Evolutionary conservation across 2,113 vertebrate genomes (phyloP).

Genomic region (Piaya cayana): DNA sequence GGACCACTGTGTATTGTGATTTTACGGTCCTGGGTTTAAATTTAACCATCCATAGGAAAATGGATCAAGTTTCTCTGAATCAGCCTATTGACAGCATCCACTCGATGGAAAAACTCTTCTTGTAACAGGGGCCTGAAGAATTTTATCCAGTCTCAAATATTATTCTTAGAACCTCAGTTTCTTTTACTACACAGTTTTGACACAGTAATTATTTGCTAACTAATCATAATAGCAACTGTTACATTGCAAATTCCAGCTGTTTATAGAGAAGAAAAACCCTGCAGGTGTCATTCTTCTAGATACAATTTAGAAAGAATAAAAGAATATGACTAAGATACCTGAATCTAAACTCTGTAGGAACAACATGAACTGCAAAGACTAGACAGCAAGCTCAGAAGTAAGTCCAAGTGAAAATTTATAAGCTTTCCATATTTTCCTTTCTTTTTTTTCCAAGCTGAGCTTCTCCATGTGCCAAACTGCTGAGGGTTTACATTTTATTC

Average conservation of each 20-base stretch:
- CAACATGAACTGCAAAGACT: slow-evolving; percentile 61
- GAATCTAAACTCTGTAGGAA: slow-evolving; percentile 67
- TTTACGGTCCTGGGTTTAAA: slow-evolving; percentile 59
- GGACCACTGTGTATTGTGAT: slow-evolving; percentile 34
- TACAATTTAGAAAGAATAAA: slow-evolving; percentile 61
- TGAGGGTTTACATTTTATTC: slow-evolving; percentile 71
- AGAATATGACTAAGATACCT: slow-evolving; percentile 61
- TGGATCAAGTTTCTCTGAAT: slow-evolving; percentile 54
- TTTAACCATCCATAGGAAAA: slow-evolving; percentile 67
- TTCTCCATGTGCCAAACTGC: slow-evolving; percentile 59
- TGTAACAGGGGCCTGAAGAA: not conserved
- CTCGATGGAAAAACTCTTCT: not conserved
- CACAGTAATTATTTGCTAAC: not conserved
- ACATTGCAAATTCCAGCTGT: not conserved
- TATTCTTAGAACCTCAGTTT: slow-evolving; percentile 23
- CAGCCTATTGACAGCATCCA: not conserved
- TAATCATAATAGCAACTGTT: not conserved
- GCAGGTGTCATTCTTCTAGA: slow-evolving; percentile 76
- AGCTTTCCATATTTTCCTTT: slow-evolving; percentile 57
- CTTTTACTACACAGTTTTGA: not conserved
- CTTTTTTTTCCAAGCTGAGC: slow-evolving; percentile 65
- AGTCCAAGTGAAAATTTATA: slow-evolving; percentile 71
- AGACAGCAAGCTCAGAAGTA: slow-evolving; percentile 49
- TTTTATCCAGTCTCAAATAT: not conserved
- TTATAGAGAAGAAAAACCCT: slow-evolving; percentile 69